Evolutionary conservation across 2,797 vertebrate genomes (phyloP).

Genomic region (Bucorvus abyssinicus): DNA sequence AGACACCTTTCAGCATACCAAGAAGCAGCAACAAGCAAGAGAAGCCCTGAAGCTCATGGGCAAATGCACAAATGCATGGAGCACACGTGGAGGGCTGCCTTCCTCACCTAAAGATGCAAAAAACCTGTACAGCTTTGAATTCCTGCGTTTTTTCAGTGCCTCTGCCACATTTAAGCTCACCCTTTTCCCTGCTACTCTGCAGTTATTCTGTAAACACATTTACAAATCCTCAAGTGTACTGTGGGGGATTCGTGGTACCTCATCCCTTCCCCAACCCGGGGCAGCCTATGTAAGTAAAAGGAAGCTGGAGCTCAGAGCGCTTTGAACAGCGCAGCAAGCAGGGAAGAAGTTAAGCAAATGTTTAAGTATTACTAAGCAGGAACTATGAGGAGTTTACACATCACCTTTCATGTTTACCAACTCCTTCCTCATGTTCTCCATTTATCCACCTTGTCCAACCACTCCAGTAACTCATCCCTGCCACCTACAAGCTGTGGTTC

Average conservation of each 20-base stretch:
- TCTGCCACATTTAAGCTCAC: background rate
- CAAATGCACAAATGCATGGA: background rate
- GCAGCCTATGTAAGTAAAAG: background rate
- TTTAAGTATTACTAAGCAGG: slow-evolving; percentile 10
- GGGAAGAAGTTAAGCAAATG: slow-evolving; percentile 30
- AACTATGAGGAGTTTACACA: background rate
- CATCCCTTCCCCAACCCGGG: background rate
- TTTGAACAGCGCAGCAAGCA: rapidly evolving
- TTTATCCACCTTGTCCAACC: background rate
- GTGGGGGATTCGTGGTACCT: background rate
- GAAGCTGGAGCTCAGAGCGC: background rate
- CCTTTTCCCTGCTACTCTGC: background rate
- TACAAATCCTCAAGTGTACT: background rate
- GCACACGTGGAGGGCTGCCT: rapidly evolving
- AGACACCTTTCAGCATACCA: background rate
- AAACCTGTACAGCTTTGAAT: background rate
- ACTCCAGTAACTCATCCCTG: background rate
- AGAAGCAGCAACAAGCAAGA: background rate
- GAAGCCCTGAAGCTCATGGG: background rate
- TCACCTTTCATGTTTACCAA: background rate
- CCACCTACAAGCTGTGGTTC: background rate
- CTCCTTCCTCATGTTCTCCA: background rate
- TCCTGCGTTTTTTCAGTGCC: rapidly evolving
- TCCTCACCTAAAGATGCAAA: background rate
- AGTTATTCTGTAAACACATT: background rate